Base-by-base conservation (phyloP, 2,797 vertebrate species). In the Urophycis tenuis region DNA sequence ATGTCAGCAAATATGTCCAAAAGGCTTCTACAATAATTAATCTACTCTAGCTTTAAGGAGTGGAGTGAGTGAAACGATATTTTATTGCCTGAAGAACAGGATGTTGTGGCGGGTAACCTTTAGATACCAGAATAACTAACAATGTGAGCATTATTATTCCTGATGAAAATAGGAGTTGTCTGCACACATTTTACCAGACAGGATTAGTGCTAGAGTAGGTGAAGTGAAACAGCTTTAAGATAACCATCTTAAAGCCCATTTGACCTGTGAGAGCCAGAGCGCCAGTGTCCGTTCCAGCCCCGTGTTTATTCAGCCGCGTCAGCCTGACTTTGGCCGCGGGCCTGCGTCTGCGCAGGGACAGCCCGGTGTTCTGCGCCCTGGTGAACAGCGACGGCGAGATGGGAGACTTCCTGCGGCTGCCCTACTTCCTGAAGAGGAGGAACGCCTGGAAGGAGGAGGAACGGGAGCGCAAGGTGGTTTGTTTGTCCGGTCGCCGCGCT, bases 371-470 rank as follows among this genome's bases (percentile, higher is more conserved):
- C 82, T 96, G 95, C 0, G 93, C 95, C 72, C 89, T 96, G 1
- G 93, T 96, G 76, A 96, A 94, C 1, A 95, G 95, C 34, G 95
- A 96, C 78, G 95, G 95, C 30, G 95, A 96, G 82, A 95, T 96
- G 74, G 95, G 94, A n/a, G 95, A 96, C 82, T 96, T 96, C 84
- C 92, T 96, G 53, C 92, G 95, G 2, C 84, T 96, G 79, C 95
- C 95, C 0, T 91, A 96, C 88, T 96, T 96, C 88, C 93, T 95
- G 17, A 96, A 96, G 82, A 92, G 95, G 64, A 94, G 95, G 82
- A 96, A 96, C 1, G 95, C 95, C 1, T 96, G 95, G 95, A 92
- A 93, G 78, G 95, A 96, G 75, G 95, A 96, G 1, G 95, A 96
- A 73, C 85, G 95, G 35, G 95, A 96, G 73, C 95, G 92, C 81